These are phyloP conservation scores for Melinaea menophilus DNA, from an alignment of 2,888 invertebrate species.

Conservation along the genomic window DNA sequence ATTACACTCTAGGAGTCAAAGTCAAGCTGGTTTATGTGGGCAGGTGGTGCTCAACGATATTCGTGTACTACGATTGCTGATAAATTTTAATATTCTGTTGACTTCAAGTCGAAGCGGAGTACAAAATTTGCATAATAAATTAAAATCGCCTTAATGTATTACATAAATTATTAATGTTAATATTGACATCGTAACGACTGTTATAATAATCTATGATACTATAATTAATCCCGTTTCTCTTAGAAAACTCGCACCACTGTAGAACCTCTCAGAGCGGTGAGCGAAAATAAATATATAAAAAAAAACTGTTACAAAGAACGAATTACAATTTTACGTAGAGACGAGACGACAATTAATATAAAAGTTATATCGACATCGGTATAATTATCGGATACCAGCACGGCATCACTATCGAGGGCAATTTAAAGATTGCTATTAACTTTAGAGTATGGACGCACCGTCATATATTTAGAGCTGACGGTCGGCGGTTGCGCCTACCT, in stretches of 20 bases:
- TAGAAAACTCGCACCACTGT: background rate
- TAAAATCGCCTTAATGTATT: background rate
- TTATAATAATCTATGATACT: too few relatives aligned
- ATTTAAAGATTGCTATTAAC: slow-evolving; percentile 76
- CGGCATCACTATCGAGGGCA: slow-evolving; percentile 62
- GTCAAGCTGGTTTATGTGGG: slow-evolving; percentile 23
- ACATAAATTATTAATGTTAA: background rate
- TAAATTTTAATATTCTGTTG: slow-evolving; percentile 19
- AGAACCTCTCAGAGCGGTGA: background rate
- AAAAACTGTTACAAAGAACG: slow-evolving; percentile 7
- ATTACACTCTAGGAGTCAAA: slow-evolving; percentile 46
- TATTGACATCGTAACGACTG: background rate
- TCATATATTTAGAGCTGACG: slow-evolving; percentile 66
- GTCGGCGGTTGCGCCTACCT: slow-evolving; percentile 46
- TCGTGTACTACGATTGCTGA: slow-evolving; percentile 37
- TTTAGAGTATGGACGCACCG: slow-evolving; percentile 60
- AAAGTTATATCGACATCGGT: slow-evolving; percentile 60
- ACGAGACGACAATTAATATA: slow-evolving; percentile 47
- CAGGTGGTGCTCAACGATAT: slow-evolving; percentile 27
- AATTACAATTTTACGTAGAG: slow-evolving; percentile 19
- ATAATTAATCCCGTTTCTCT: too few relatives aligned
- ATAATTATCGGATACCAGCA: slow-evolving; percentile 28
- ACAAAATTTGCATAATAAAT: background rate
- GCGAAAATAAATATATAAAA: background rate
- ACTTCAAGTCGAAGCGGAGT: background rate